A percentile compares a stretch with the other conserved stretches of the same genome.
phyloP scores from a whole-genome alignment of 2,888 invertebrate genomes.

The Drosophila ochracea region DNA sequence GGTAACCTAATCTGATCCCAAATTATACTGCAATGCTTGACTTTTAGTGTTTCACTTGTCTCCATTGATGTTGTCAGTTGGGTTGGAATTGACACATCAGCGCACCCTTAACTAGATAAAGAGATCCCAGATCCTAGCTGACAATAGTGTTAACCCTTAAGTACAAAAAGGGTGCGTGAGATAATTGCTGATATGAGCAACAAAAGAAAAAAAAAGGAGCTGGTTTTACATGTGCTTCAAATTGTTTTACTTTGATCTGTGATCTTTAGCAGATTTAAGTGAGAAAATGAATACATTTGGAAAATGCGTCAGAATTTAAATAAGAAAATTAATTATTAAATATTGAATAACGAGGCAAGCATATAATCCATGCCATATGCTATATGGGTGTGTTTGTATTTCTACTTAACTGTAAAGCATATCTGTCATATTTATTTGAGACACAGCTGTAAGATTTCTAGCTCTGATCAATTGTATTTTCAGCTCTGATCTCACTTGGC shows the following conservation, averaged over 20 bases:
- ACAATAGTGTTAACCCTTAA: slow-evolving; percentile 17
- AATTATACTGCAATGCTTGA: slow-evolving; percentile 17
- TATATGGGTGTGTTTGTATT: neutral
- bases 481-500: slow-evolving; percentile 39
- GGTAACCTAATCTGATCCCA: slow-evolving; percentile 4
- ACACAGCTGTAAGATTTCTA: slow-evolving; percentile 13
- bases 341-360: neutral
- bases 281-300: neutral
- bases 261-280: neutral
- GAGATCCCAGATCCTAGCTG: neutral
- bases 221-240: slow-evolving; percentile 19
- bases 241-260: slow-evolving; percentile 17
- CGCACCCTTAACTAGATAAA: slow-evolving; percentile 20
- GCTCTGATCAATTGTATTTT: slow-evolving; percentile 7
- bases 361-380: neutral
- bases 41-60: slow-evolving; percentile 30
- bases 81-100: slow-evolving; percentile 6
- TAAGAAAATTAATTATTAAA: neutral
- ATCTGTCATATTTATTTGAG: slow-evolving; percentile 16
- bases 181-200: slow-evolving; percentile 29
- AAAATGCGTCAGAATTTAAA: neutral
- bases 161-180: slow-evolving; percentile 12
- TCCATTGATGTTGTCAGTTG: no score
- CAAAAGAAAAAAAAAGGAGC: neutral
- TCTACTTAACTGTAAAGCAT: slow-evolving; percentile 29